Conservation (phyloP, 2,888 invertebrate genomes). For the Monopis laevigella region DNA sequence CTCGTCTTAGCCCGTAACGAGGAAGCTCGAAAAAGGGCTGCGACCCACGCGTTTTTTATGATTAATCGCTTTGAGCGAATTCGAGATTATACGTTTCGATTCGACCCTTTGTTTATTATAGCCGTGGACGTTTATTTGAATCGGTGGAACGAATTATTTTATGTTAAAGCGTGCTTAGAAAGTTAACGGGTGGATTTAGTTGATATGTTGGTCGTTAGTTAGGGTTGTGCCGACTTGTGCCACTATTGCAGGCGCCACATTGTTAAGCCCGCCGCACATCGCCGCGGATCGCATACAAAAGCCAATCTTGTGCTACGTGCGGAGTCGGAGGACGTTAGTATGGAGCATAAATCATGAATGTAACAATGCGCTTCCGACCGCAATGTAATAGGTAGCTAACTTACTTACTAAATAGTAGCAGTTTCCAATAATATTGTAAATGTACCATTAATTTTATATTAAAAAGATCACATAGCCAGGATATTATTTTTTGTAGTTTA, state of each 20-base stretch:
- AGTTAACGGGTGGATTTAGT: slow-evolving; percentile 1
- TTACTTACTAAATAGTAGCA: too few species aligned
- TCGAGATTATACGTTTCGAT: slow-evolving; percentile 48
- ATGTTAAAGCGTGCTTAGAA: slow-evolving; percentile 13
- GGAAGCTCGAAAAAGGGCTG: slow-evolving; percentile 64
- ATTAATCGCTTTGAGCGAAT: slow-evolving; percentile 50
- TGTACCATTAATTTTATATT: too few species aligned
- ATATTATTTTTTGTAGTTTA: too few species aligned
- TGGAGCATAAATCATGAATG: not conserved
- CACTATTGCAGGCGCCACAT: slow-evolving; percentile 30
- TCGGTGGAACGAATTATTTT: slow-evolving; percentile 28
- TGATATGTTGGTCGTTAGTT: not conserved
- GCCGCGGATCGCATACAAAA: slow-evolving; percentile 7
- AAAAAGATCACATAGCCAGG: too few species aligned
- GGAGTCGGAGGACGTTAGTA: not conserved
- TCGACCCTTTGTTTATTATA: slow-evolving; percentile 32
- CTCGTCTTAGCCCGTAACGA: slow-evolving; percentile 68
- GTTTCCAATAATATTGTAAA: too few species aligned
- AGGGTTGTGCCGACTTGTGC: slow-evolving; percentile 5
- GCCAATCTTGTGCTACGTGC: slow-evolving; percentile 5
- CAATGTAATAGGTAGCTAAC: not conserved
- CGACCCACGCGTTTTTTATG: slow-evolving; percentile 56
- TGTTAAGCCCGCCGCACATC: slow-evolving; percentile 34
- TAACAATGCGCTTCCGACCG: not conserved
- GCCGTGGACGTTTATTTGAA: slow-evolving; percentile 33